Percentiles rank a stretch among this genome's conserved stretches.
Conservation (phyloP, 2,888 invertebrate genomes). For the Apamea sordens region DNA sequence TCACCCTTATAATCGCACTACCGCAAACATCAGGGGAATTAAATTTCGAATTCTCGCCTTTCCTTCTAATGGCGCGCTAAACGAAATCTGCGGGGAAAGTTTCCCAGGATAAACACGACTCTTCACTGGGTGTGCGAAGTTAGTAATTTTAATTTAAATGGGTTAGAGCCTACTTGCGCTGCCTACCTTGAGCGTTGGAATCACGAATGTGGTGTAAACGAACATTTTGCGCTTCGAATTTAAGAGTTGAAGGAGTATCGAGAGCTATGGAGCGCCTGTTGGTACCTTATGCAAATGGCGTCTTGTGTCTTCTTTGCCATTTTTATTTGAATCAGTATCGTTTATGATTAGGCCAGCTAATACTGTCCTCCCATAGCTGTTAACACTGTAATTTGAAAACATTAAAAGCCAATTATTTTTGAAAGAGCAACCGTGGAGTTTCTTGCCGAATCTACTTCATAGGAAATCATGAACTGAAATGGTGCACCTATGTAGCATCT, state of each 20-base stretch:
- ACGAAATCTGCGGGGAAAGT: constrained; percentile 66
- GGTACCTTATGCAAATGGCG: not conserved
- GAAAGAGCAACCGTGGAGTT: too few relatives aligned
- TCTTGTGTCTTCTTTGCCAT: too few relatives aligned
- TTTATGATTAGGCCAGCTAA: too few relatives aligned
- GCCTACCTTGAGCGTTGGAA: constrained; percentile 54
- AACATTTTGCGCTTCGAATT: constrained; percentile 53
- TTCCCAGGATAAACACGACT: constrained; percentile 62
- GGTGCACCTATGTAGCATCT: too few relatives aligned
- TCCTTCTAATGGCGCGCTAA: constrained; percentile 67
- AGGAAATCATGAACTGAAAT: too few relatives aligned
- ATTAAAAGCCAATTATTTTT: too few relatives aligned
- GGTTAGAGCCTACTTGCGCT: constrained; percentile 55
- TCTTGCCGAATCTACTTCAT: too few relatives aligned
- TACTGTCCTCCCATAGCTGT: too few relatives aligned
- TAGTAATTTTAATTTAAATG: constrained; percentile 71
- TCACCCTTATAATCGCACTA: constrained; percentile 74
- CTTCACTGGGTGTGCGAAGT: constrained; percentile 55
- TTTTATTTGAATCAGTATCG: not conserved
- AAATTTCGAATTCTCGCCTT: constrained; percentile 72
- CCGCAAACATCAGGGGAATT: constrained; percentile 71
- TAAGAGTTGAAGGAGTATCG: constrained; percentile 19
- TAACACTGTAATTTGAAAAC: too few relatives aligned
- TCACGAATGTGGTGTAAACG: constrained; percentile 61
- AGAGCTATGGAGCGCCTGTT: constrained; percentile 22